phyloP scores from a whole-genome alignment of 64 coral and sea anemone genomes.

The Orbicella faveolata region DNA sequence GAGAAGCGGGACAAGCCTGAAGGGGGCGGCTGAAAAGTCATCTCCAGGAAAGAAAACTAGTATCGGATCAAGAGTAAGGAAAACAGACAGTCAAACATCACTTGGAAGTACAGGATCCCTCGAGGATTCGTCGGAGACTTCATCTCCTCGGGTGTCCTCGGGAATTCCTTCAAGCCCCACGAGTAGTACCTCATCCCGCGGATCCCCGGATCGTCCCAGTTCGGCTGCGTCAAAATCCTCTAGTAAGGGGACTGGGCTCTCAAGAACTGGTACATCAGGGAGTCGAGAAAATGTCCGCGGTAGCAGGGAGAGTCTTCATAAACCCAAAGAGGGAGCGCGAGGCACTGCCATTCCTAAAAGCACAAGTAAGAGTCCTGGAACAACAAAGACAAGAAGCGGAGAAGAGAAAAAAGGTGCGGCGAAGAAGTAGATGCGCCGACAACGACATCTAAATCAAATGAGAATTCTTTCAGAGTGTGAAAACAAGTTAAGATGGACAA shows the following conservation, averaged over 20 bases:
- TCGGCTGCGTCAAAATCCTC: slow-evolving; percentile 7
- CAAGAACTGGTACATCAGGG: slow-evolving; percentile 7
- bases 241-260: slow-evolving; percentile 4
- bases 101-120: slow-evolving; percentile 76
- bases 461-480: neutral
- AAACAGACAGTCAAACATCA: slow-evolving; percentile 74
- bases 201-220: slow-evolving; percentile 3
- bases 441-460: neutral
- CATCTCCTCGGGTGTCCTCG: slow-evolving; percentile 30
- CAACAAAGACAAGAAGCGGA: neutral
- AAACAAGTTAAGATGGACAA: neutral
- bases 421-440: neutral
- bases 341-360: neutral
- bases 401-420: neutral
- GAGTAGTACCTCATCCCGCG: slow-evolving; percentile 16
- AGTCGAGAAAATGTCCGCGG: slow-evolving; percentile 37
- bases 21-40: slow-evolving; percentile 42
- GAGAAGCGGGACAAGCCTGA: slow-evolving; percentile 66
- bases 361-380: slow-evolving; percentile 4
- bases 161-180: slow-evolving; percentile 11
- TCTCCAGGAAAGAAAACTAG: slow-evolving; percentile 39
- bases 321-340: slow-evolving; percentile 1
- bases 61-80: slow-evolving; percentile 9
- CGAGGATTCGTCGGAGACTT: slow-evolving; percentile 42
- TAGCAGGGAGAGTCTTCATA: slow-evolving; percentile 40